These are phyloP conservation scores for Drosophila tani DNA, from an alignment of 1,140 invertebrate genomes.

Conservation along the genomic window DNA sequence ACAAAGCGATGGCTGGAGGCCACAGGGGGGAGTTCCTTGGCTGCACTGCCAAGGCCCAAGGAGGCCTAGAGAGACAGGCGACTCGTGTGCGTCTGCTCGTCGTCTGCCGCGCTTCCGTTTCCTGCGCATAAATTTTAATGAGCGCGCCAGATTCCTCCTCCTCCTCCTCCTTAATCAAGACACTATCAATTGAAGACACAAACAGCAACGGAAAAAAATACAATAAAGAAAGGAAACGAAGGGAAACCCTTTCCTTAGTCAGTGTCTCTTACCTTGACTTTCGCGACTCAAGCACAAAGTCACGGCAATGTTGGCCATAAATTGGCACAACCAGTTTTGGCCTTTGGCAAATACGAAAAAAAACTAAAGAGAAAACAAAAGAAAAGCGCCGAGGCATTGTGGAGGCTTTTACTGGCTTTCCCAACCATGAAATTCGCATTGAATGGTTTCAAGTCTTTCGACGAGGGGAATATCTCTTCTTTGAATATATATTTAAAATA, in stretches of 20 bases:
- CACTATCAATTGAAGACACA: slow-evolving; percentile 64
- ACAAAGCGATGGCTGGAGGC: neutral
- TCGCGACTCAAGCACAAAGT: slow-evolving; percentile 52
- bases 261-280: slow-evolving; percentile 57
- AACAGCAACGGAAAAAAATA: neutral
- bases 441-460: neutral
- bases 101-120: slow-evolving; percentile 77
- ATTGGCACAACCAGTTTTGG: slow-evolving; percentile 68
- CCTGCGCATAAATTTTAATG: slow-evolving; percentile 83
- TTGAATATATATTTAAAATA: neutral
- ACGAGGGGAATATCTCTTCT: slow-evolving; percentile 13
- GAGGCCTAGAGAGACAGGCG: slow-evolving; percentile 26
- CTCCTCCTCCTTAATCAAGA: slow-evolving; percentile 14
- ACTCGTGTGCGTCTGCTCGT: slow-evolving; percentile 58
- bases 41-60: neutral
- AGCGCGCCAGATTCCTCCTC: slow-evolving; percentile 36
- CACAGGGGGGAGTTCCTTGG: slow-evolving; percentile 8
- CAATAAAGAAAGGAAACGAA: slow-evolving; percentile 5
- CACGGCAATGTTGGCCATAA: slow-evolving; percentile 63
- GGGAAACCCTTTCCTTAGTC: slow-evolving; percentile 39
- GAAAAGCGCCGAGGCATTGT: slow-evolving; percentile 51
- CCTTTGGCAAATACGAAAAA: slow-evolving; percentile 43
- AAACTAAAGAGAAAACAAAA: slow-evolving; percentile 56
- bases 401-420: slow-evolving; percentile 70
- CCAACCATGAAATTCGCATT: slow-evolving; percentile 60